Evolutionary conservation across 2,888 invertebrate species (phyloP).

Genomic region (Eutolmus rufibarbis): DNA sequence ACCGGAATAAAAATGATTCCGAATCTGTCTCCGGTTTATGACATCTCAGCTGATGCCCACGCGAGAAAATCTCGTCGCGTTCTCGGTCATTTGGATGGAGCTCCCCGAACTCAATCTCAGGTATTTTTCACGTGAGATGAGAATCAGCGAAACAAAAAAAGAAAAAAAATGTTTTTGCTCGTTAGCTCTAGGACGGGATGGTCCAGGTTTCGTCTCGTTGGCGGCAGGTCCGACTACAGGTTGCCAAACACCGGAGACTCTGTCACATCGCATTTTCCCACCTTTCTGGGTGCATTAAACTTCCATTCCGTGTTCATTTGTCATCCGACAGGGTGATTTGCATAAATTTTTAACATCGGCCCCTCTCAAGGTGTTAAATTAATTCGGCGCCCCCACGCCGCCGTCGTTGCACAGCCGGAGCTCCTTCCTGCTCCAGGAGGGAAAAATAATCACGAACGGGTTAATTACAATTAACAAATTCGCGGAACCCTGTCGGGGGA

Average conservation of each 20-base stretch:
- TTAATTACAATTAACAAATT: constrained; percentile 21
- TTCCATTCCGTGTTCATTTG: constrained; percentile 16
- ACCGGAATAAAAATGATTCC: not conserved
- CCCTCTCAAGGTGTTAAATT: constrained; percentile 4
- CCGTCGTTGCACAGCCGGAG: not conserved
- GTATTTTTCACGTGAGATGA: not conserved
- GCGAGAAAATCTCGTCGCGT: not conserved
- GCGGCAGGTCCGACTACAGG: not conserved
- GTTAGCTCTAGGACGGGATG: not conserved
- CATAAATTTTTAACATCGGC: constrained; percentile 11
- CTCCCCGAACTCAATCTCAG: not conserved
- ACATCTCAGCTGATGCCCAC: not conserved
- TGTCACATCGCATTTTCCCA: constrained; percentile 19
- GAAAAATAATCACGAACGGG: not conserved
- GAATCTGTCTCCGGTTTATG: constrained; percentile 6
- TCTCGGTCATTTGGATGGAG: not conserved
- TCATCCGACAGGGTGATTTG: constrained; percentile 19
- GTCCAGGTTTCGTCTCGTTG: not conserved
- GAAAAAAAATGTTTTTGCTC: not conserved
- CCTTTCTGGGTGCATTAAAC: constrained; percentile 12
- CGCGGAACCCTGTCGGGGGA: not conserved
- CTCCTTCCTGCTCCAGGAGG: not conserved
- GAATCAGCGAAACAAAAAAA: not conserved
- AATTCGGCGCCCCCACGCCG: not conserved
- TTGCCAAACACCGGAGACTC: not conserved